phyloP scores from a whole-genome alignment of 2,888 invertebrate genomes.

The Scaptomyza caliginosa region DNA sequence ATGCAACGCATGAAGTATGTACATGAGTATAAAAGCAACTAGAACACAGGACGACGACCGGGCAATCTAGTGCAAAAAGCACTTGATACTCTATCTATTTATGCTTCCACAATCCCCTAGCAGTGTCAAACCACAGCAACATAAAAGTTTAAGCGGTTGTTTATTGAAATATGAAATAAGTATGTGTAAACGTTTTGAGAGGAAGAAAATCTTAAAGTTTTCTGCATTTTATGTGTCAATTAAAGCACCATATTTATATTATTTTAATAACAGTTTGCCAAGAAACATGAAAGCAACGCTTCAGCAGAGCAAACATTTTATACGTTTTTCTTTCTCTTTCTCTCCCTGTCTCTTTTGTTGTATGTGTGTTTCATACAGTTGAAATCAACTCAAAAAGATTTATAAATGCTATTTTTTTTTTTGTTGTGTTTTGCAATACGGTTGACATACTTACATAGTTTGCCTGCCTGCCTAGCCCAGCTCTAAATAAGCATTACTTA shows the following conservation, averaged over 20 bases:
- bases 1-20: slow-evolving; percentile 21
- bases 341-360: too few relatives aligned
- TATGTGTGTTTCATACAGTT: not conserved
- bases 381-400: slow-evolving; percentile 17
- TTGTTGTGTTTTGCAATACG: slow-evolving; percentile 11
- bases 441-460: slow-evolving; percentile 35
- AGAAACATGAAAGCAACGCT: not conserved
- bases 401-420: slow-evolving; percentile 13
- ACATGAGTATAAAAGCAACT: slow-evolving; percentile 31
- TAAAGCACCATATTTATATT: not conserved
- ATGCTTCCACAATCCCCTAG: too few relatives aligned
- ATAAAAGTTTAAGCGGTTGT: too few relatives aligned
- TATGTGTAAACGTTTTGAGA: too few relatives aligned
- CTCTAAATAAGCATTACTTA: slow-evolving; percentile 20
- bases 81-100: not conserved
- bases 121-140: too few relatives aligned
- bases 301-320: not conserved
- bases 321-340: not conserved
- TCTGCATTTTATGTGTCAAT: not conserved
- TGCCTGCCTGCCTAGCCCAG: not conserved
- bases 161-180: too few relatives aligned
- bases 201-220: too few relatives aligned
- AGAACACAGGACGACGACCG: slow-evolving; percentile 13
- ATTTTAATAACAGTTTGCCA: not conserved
- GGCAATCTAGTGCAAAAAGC: slow-evolving; percentile 3